These are phyloP conservation scores for Bombus huntii DNA, from an alignment of 1,140 invertebrate species.

Conservation along the genomic window DNA sequence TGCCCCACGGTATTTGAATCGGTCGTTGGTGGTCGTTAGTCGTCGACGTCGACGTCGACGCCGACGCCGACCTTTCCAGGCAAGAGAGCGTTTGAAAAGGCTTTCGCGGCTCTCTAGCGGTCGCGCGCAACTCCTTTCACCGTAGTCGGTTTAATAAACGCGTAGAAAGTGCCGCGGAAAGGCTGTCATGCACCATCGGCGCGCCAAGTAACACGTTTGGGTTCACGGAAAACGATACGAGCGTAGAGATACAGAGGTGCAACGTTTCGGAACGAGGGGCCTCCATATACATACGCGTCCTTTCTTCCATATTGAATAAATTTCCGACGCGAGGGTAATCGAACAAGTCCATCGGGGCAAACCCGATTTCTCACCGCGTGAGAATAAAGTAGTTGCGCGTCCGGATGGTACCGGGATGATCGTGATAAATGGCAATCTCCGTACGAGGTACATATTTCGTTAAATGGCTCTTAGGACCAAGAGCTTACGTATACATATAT, in stretches of 20 bases:
- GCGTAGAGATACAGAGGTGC: slow-evolving; percentile 4
- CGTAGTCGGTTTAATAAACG: slow-evolving; percentile 45
- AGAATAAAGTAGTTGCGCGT: slow-evolving; percentile 20
- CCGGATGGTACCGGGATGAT: slow-evolving; percentile 5
- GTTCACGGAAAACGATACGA: slow-evolving; percentile 43
- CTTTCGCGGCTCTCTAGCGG: slow-evolving; percentile 15
- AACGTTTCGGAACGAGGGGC: background rate
- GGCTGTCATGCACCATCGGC: slow-evolving; percentile 38
- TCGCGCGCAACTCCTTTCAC: slow-evolving; percentile 37
- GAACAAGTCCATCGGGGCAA: slow-evolving; percentile 45
- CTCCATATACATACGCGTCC: too few species aligned
- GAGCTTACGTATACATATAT: background rate
- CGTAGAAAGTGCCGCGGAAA: slow-evolving; percentile 42
- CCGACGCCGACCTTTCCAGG: slow-evolving; percentile 46
- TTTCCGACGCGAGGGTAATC: slow-evolving; percentile 32
- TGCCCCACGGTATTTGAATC: slow-evolving; percentile 25
- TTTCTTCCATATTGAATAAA: slow-evolving; percentile 10
- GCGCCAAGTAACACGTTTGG: slow-evolving; percentile 16
- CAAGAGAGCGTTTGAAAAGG: slow-evolving; percentile 37
- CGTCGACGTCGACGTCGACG: slow-evolving; percentile 4
- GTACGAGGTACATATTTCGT: background rate
- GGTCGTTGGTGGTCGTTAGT: slow-evolving; percentile 31
- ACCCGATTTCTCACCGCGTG: slow-evolving; percentile 23
- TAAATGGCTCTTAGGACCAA: background rate
- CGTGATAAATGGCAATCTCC: slow-evolving; percentile 17